phyloP scores from a whole-genome alignment of 2,113 vertebrate species.

The Garra rufa region DNA sequence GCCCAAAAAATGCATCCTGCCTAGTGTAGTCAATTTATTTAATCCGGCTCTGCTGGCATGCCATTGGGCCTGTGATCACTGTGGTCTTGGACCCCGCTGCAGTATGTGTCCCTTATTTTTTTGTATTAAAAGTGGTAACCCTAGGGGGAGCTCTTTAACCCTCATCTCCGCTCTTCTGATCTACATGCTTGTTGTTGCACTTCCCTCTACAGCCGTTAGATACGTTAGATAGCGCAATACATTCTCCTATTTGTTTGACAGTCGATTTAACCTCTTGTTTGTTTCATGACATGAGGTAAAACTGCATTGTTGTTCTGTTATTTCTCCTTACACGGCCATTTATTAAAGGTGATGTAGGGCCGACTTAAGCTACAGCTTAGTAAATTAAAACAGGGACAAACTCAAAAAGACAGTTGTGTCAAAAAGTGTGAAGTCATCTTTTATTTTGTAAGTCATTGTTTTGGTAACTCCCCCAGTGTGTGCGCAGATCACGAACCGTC shows the following conservation, averaged over 20 bases:
- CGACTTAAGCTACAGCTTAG: not conserved
- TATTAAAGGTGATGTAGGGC: not conserved
- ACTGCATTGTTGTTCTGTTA: not conserved
- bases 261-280: not conserved
- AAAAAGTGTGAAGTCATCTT: not conserved
- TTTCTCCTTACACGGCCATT: not conserved
- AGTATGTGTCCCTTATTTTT: no score
- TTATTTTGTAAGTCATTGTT: not conserved
- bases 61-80: no score
- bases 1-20: no score
- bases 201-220: not conserved
- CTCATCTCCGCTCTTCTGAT: no score
- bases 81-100: no score
- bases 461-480: constrained; percentile 28
- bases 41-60: no score
- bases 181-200: not conserved
- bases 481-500: constrained; percentile 3
- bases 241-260: not conserved
- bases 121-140: no score
- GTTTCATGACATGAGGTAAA: not conserved
- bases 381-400: not conserved
- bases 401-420: no score
- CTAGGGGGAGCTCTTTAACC: no score
- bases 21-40: no score
- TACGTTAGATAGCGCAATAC: not conserved